phyloP scores from a whole-genome alignment of 2,888 invertebrate genomes.

The Penaeus monodon region DNA sequence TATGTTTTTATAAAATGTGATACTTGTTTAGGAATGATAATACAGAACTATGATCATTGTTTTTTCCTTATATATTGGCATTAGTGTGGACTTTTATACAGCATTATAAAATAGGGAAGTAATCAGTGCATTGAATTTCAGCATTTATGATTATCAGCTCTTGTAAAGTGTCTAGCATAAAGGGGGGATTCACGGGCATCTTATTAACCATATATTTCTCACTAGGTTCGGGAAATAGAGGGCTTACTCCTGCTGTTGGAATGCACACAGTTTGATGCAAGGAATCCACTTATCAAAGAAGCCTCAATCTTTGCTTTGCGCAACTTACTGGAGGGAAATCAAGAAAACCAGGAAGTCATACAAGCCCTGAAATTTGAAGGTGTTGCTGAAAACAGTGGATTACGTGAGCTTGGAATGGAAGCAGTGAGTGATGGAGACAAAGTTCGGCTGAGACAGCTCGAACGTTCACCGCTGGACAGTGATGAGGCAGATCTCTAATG shows the following conservation, averaged over 20 bases:
- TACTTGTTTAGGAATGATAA: too few species aligned
- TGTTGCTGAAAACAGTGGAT: slow-evolving; percentile 35
- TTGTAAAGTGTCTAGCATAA: neutral
- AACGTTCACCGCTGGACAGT: too few species aligned
- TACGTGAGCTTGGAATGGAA: slow-evolving; percentile 41
- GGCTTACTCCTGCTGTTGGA: slow-evolving; percentile 46
- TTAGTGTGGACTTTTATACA: too few species aligned
- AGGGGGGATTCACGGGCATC: neutral
- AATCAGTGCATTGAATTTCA: too few species aligned
- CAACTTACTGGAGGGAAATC: slow-evolving; percentile 53
- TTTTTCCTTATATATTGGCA: too few species aligned
- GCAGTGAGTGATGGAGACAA: slow-evolving; percentile 22
- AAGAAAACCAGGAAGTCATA: slow-evolving; percentile 49
- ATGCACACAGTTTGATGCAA: slow-evolving; percentile 53
- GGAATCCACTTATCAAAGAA: slow-evolving; percentile 53
- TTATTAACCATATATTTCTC: neutral
- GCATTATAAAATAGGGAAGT: neutral
- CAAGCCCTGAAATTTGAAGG: slow-evolving; percentile 30
- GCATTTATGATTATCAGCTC: neutral
- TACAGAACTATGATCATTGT: too few species aligned
- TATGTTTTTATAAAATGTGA: too few species aligned
- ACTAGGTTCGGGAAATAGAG: slow-evolving; percentile 48
- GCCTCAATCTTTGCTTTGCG: slow-evolving; percentile 47
- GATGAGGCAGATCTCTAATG: too few species aligned
- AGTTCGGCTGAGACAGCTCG: slow-evolving; percentile 12